Base-by-base conservation (phyloP, 2,888 invertebrate species). In the Lycaena phlaeas region DNA sequence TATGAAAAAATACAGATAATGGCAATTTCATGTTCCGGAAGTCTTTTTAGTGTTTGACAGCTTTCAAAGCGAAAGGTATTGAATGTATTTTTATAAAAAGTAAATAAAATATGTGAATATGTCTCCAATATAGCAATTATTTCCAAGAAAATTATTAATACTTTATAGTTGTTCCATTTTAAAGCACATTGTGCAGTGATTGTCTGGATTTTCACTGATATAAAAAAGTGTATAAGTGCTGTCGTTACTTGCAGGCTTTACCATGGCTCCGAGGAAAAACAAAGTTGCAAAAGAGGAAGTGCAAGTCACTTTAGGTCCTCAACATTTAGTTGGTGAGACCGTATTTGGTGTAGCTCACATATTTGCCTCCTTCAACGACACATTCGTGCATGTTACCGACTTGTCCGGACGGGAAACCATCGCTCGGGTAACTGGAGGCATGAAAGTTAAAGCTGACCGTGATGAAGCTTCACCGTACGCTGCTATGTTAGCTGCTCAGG, bases 361-460 rank as follows among this genome's bases (percentile, higher is more conserved):
- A 68, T 99, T 96, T 71, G 99, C 99, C 54, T 98, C 97, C 58
- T 99, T 99, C 89, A 99, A 99, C 71, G 99, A 99, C 78, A 99
- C 99, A 40, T 99, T 99, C 75, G 99, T 99, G 36, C 99, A 99
- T 87, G 97, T 99, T 49, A 99, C 99, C 10, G 99, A 99, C 86
- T 88, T 99, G 63, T 99, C 98, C 44, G 99, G 99, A 57, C 92
- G 94, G 66, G 95, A 95, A 90, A 95, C 95, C 10, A 95, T 95
- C 63, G 93, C 94, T 53, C 88, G 98, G 67, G 96, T 99, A 40
- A 99, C 99, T 57, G 96, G 96, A 61, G 96, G 96, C 47, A 99
- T 99, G 99, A 99, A 99, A 87, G 99, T 99, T 34, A 99, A 99
- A 86, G 99, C 99, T 59, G 99, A 99, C 87, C 92, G 99, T 87